Evolutionary conservation across 2,113 vertebrate genomes (phyloP), one percentile per base, ranked within the genome.

Genomic region (Tricholaema leucomelas): DNA sequence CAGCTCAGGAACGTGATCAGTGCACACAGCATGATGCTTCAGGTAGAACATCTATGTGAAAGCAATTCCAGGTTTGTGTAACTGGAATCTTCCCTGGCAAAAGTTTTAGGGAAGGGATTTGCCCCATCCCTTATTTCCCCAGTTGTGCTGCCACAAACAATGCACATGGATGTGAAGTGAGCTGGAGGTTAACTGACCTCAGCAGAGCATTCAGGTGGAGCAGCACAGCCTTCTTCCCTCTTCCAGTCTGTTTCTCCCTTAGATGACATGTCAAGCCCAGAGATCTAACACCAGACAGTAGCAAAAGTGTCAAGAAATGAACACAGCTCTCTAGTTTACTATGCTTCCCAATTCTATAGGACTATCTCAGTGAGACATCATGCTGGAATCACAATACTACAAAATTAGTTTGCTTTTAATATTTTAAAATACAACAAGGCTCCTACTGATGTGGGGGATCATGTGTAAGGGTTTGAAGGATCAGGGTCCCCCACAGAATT

Each of bases 381-480:
- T 92, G 93, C 92, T 92, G 91, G 87, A 96, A 94, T 93, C 88
- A 96, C 93, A 90, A 92, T 94, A 97, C 86, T 93, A 94, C 82
- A 96, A 94, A 94, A 94, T 92, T 91, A 90, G 85, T 92, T 93
- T 83, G 80, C 82, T 91, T 95, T 96, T 95, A 91, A 94, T 96
- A 95, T 78, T 91, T 92, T 92, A 94, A 95, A 96, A 91, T 94
- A 95, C 92, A 96, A 91, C 92, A 91, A 95, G 86, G 92, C 86
- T 96, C 81, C 95, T 94, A 95, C 92, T 77, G 91, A 96, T 56
- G 81, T 82, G 87, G 77, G 91, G 95, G 81, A 79, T 93, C 87
- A 77, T 2, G 71, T 91, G 76, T 69, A 85, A 92, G 58, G 46
- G 92, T 94, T 52, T 94, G 54, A 91, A 88, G 85, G 76, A 84